These are phyloP conservation scores for Morelia viridis DNA, from an alignment of 2,797 vertebrate species.

Conservation along the genomic window DNA sequence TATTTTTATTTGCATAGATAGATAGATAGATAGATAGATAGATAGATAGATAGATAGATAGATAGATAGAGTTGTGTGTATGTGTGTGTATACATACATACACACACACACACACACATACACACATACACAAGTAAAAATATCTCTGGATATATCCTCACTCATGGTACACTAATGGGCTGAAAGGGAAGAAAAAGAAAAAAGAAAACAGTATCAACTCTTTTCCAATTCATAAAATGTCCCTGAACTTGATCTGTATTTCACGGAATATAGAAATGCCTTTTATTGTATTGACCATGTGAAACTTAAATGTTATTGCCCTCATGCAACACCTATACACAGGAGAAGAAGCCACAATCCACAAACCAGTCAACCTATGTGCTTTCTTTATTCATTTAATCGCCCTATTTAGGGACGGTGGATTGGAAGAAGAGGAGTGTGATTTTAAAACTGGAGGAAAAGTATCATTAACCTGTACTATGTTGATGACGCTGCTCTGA, in stretches of 20 bases:
- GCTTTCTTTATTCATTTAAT: background rate
- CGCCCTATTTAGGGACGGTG: background rate
- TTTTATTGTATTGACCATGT: background rate
- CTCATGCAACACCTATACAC: background rate
- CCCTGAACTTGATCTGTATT: background rate
- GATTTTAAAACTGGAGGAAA: background rate
- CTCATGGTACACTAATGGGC: background rate
- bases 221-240: background rate
- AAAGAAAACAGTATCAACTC: background rate
- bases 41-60: too few relatives aligned
- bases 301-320: background rate
- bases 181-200: background rate
- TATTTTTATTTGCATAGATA: background rate
- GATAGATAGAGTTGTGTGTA: background rate
- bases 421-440: background rate
- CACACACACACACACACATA: background rate
- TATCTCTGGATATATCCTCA: background rate
- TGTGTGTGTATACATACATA: rapidly evolving
- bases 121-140: background rate
- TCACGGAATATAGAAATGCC: background rate
- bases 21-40: too few relatives aligned
- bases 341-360: background rate
- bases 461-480: background rate
- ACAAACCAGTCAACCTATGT: background rate
- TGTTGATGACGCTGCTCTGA: background rate